A percentile compares a stretch with the other conserved stretches of the same genome.
phyloP scores from a whole-genome alignment of 1,140 invertebrate species.

The Vanessa tameamea region DNA sequence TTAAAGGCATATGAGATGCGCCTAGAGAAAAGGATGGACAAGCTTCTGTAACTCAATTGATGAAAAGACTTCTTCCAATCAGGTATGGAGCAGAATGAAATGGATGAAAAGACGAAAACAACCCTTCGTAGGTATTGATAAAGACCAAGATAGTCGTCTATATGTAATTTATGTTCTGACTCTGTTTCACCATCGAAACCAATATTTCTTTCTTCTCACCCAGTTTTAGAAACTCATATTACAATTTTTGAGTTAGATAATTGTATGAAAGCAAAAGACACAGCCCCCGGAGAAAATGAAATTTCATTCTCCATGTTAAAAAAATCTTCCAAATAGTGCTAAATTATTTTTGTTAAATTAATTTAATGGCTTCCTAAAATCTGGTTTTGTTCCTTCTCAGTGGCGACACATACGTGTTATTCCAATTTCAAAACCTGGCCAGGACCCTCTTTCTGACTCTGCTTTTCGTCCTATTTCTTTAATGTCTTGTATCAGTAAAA shows the following conservation, averaged over 20 bases:
- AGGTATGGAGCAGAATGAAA: conserved; percentile 28
- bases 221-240: conserved; percentile 10
- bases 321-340: conserved; percentile 19
- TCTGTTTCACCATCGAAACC: conserved; percentile 14
- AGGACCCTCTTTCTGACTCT: conserved; percentile 1
- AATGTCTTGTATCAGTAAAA: conserved; percentile 10
- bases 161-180: conserved; percentile 11
- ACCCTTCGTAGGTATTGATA: neutral
- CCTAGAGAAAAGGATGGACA: conserved; percentile 6
- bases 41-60: conserved; percentile 13
- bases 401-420: conserved; percentile 25
- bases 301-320: conserved; percentile 41
- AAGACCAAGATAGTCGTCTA: neutral
- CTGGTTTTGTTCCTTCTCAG: conserved; percentile 31
- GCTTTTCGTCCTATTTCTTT: conserved; percentile 8
- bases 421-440: conserved; percentile 31
- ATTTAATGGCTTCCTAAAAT: conserved; percentile 26
- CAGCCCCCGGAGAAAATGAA: conserved; percentile 34
- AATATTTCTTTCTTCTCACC: neutral
- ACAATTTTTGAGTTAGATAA: conserved; percentile 34
- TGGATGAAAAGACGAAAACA: conserved; percentile 23
- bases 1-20: conserved; percentile 12
- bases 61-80: neutral
- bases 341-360: conserved; percentile 29
- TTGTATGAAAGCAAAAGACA: conserved; percentile 37